Evolutionary conservation across 2,888 invertebrate species (phyloP), one percentile per base, ranked within the genome.

Genomic region (Polietes domitor): DNA sequence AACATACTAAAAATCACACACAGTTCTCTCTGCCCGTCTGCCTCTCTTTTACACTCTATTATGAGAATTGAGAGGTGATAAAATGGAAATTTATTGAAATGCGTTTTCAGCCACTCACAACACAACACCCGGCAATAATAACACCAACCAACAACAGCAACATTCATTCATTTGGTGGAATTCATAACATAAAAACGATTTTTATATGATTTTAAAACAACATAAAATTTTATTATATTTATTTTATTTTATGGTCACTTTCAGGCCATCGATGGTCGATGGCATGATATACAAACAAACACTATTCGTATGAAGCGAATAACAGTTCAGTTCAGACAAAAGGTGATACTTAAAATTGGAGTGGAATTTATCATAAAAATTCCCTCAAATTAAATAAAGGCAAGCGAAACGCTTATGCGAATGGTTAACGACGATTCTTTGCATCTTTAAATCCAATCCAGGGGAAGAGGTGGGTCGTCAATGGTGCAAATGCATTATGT

Each of bases 21-120:
- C 55, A 61, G 28, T 37, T 80, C 15, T 37, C 17, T 55, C 21
- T 61, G n/a, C n/a, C n/a, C 1, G 47, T 47, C n/a, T 47, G n/a
- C 5, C n/a, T 47, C 47, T 47, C 47, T 15, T 47, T n/a, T 47
- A 2, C 32, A 32, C 47, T 47, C 47, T 47, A 4, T 47, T 47
- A 47, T 47, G 47, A 47, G 47, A 47, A 6, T n/a, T 47, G n/a
- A 24, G 26, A 17, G 47, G 58, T 61, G 72, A 83, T 83, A 79
- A 79, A 83, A 79, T 17, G 24, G 53, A 28, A 76, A 73, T 83
- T 83, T 79, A 83, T 79, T 83, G 17, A 43, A 68, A 79, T 76
- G 55, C 71, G 2, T n/a, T 76, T 75, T 78, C 15, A 70, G 26
- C 58, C 26, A 58, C 58, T 26, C 24, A 24, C 26, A n/a, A 37